Evolutionary conservation across 2,888 invertebrate species (phyloP), one percentile per base, ranked within the genome.

Genomic region (Lissonota sp.): DNA sequence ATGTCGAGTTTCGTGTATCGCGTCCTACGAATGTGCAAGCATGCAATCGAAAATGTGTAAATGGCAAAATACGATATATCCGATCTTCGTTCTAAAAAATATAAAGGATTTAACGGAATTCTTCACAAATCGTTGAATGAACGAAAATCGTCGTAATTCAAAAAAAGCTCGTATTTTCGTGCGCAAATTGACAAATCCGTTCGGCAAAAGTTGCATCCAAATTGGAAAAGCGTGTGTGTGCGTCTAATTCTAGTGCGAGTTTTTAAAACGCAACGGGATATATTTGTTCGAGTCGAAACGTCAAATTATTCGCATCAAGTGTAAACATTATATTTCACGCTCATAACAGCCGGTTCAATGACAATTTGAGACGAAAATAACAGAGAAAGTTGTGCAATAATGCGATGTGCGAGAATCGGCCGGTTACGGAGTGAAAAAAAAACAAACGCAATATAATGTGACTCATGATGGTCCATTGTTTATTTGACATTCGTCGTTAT

Each of bases 381-480:
- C 49, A 51, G 12, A 39, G n/a, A 26, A 53, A n/a, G 64, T 14
- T 53, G 44, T 53, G 44, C 74, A 53, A 74, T 62, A 60, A 71
- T 78, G n/a, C n/a, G 62, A 74, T 14, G 26, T 26, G 6, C 7
- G 60, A 60, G 26, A 16, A 37, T 67, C 57, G 66, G 40, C 60
- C 53, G 55, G 16, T 14, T 64, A 66, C 42, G 26, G 53, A 58
- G 55, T 60, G 71, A 57, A 67, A 72, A 26, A 72, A 26, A 14
- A 55, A 46, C 62, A 66, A 62, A 74, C 66, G 81, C 42, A 67
- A 81, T 60, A 81, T 60, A 70, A 70, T 78, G 70, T 57, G 60
- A 60, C n/a, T 71, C 44, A 26, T 3, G 62, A 46, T 8, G 53
- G 10, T 62, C 37, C 7, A 14, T 71, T 55, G 42, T 78, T 71